Base-by-base conservation (phyloP, 2,888 invertebrate species). In the Cotesia congregata region DNA sequence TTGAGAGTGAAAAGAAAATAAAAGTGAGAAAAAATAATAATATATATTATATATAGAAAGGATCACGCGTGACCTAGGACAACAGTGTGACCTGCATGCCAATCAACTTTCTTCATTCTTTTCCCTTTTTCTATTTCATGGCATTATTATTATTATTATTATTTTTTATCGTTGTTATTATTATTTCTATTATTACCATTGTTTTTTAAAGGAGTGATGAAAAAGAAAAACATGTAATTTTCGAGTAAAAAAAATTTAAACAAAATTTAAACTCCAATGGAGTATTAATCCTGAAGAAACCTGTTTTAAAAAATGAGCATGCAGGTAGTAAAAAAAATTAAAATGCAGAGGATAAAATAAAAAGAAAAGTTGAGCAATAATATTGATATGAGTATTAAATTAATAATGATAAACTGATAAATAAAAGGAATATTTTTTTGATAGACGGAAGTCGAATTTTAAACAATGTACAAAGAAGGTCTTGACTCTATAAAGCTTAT, bases 1-100 rank as follows among this genome's bases (percentile, higher is more conserved):
- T 30, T 30, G 30, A 50, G 50, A 12, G 50, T 50, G 69, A 38
- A 39, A 67, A 61, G 62, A 68, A 68, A 74, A 71, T 38, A 71
- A 65, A 67, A 61, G 60, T 76, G 60, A 65, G 61, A 69, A 59
- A 30, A 65, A 73, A 74, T 78, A 68, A 78, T 70, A 67, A 70
- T 12, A 72, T 64, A 64, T 68, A 74, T 62, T 65, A 73, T 76
- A 40, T 74, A 67, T 67, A 80, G 82, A 84, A 83, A 85, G 85
- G 85, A 86, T 86, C 85, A 86, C 85, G 87, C 87, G 85, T 88
- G 88, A 88, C 88, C 88, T 88, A 88, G 88, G 88, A 87, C 88
- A 88, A 88, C 83, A 83, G 85, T 87, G 86, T 86, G 88, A 88
- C 86, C 87, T 88, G 88, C 88, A 88, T 88, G 88, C 87, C 88